Evolutionary conservation across 2,888 invertebrate genomes (phyloP).

Genomic region (Strigamia maritima): DNA sequence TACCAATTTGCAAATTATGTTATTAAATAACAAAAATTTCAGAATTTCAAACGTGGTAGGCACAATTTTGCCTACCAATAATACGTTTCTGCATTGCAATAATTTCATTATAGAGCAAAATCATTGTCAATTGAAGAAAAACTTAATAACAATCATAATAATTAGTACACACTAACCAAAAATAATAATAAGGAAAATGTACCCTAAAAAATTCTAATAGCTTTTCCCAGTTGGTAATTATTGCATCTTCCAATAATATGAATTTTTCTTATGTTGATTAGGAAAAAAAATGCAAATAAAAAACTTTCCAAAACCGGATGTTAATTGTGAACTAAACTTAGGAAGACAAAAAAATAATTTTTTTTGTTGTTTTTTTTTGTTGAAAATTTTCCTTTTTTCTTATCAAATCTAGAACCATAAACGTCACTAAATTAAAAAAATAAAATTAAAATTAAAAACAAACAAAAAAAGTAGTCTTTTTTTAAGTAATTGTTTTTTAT

Average conservation of each 20-base stretch:
- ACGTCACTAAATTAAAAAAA: not conserved
- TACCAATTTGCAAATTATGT: constrained; percentile 6
- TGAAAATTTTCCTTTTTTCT: not conserved
- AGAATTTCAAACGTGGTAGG: constrained; percentile 7
- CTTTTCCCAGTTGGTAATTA: not conserved
- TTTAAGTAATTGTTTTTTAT: too few species aligned
- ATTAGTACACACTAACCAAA: not conserved
- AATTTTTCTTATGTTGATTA: too few species aligned
- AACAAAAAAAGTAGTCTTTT: not conserved
- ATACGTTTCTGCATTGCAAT: constrained; percentile 8
- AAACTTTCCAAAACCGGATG: not conserved
- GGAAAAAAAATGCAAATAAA: not conserved
- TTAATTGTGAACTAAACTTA: not conserved
- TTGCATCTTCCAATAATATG: not conserved
- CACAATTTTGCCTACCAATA: constrained; percentile 20
- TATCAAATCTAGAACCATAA: constrained; percentile 23
- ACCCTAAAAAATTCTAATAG: not conserved
- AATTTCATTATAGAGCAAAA: not conserved
- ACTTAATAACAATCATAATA: not conserved
- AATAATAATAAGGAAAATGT: not conserved
- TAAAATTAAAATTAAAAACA: not conserved
- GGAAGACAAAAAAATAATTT: not conserved
- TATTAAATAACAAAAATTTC: not conserved
- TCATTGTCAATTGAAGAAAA: not conserved
- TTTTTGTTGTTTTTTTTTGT: not conserved